phyloP scores from a whole-genome alignment of 1,140 invertebrate genomes.

The Sinella curviseta region DNA sequence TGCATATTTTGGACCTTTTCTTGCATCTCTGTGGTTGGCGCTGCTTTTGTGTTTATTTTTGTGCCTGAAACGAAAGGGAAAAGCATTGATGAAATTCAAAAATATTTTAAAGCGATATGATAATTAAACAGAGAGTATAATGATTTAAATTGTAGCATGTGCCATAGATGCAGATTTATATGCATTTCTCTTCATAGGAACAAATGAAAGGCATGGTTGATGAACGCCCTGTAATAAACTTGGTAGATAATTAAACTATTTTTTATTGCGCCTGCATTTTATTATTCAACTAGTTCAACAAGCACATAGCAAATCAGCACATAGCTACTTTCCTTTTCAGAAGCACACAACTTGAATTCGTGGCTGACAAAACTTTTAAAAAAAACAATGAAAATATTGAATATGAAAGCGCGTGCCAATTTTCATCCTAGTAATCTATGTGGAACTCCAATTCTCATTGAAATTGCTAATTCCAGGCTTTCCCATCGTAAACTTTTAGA shows the following conservation, averaged over 20 bases:
- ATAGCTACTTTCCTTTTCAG: too few relatives aligned
- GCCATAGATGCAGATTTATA: not conserved
- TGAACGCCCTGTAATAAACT: not conserved
- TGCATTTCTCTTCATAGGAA: not conserved
- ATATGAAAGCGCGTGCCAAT: too few relatives aligned
- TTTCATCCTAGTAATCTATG: too few relatives aligned
- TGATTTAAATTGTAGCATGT: not conserved
- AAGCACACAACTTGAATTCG: too few relatives aligned
- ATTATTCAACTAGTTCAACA: not conserved
- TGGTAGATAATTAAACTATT: too few relatives aligned
- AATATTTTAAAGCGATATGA: constrained; percentile 1
- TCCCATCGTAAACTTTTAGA: too few relatives aligned
- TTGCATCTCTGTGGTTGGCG: constrained; percentile 65
- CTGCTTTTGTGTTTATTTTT: constrained; percentile 65
- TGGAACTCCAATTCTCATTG: too few relatives aligned
- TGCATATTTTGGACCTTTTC: constrained; percentile 78
- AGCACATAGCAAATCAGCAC: not conserved
- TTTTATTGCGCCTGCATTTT: not conserved
- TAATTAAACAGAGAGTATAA: too few relatives aligned
- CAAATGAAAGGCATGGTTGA: too few relatives aligned
- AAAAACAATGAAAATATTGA: too few relatives aligned
- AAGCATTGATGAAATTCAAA: constrained; percentile 72
- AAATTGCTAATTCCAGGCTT: too few relatives aligned
- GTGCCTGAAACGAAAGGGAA: constrained; percentile 82
- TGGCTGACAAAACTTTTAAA: too few relatives aligned